phyloP scores from a whole-genome alignment of 2,113 vertebrate species.

The Hippocampus barbouri region DNA sequence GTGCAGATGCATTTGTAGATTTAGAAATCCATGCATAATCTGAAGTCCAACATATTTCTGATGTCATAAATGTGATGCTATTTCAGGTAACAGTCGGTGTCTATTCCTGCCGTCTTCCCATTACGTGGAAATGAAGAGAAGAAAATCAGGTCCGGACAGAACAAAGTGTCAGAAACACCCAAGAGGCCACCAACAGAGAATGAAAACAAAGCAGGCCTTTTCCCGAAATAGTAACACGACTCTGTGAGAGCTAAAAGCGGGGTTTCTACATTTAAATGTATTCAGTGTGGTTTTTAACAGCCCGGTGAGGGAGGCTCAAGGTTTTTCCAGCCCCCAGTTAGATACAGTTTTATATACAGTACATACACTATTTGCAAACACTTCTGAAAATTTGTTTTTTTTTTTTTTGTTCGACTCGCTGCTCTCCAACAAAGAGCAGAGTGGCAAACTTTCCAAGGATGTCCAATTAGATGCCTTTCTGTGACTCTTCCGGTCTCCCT shows the following conservation, averaged over 20 bases:
- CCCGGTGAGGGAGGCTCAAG: constrained; percentile 21
- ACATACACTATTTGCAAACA: not conserved
- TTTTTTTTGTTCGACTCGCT: not conserved
- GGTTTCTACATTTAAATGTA: constrained; percentile 51
- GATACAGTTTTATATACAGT: constrained; percentile 18
- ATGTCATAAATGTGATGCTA: not conserved
- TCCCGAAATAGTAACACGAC: constrained; percentile 50
- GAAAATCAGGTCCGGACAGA: constrained; percentile 15
- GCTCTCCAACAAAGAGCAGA: not conserved
- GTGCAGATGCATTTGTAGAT: not conserved
- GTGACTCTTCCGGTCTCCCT: too few species aligned
- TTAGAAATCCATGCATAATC: not conserved
- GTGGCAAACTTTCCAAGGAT: too few species aligned
- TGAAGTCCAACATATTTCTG: too few species aligned
- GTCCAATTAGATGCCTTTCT: too few species aligned
- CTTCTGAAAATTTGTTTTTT: not conserved
- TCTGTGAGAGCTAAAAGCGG: constrained; percentile 45
- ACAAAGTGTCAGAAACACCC: constrained; percentile 48
- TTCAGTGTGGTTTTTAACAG: constrained; percentile 28
- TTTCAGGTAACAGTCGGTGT: constrained; percentile 12
- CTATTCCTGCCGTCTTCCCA: constrained; percentile 21
- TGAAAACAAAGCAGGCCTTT: constrained; percentile 28
- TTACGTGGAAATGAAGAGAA: constrained; percentile 18
- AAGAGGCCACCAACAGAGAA: constrained; percentile 31
- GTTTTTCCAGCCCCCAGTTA: constrained; percentile 16